A percentile compares a stretch with the other conserved stretches of the same genome.
These are phyloP conservation scores for Hypselothyrea guttata DNA, from an alignment of 2,888 invertebrate genomes.

Conservation along the genomic window DNA sequence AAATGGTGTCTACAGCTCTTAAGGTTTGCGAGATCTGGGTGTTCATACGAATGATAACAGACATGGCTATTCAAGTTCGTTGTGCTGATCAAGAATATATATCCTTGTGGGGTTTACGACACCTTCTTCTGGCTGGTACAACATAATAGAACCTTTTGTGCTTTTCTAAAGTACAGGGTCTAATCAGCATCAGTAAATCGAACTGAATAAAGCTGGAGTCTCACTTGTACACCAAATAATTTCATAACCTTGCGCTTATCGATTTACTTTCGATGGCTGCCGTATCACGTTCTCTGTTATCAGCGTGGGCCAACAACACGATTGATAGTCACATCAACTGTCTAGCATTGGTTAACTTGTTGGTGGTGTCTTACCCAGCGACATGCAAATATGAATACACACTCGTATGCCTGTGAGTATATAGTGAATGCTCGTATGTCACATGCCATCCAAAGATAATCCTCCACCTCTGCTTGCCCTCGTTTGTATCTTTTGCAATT, in stretches of 20 bases:
- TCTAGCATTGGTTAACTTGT: constrained; percentile 24
- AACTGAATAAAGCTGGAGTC: not conserved
- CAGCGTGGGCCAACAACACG: constrained; percentile 34
- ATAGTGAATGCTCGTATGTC: constrained; percentile 3
- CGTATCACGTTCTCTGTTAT: constrained; percentile 34
- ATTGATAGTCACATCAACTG: constrained; percentile 47
- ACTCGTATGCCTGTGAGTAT: not conserved
- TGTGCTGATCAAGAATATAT: too few relatives aligned
- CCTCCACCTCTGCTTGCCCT: not conserved
- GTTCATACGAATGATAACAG: too few relatives aligned
- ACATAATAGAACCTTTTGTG: too few relatives aligned
- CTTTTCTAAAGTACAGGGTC: too few relatives aligned
- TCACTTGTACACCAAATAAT: not conserved
- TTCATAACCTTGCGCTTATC: constrained; percentile 12
- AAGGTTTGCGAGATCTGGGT: too few relatives aligned
- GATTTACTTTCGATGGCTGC: constrained; percentile 36
- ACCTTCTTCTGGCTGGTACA: too few relatives aligned
- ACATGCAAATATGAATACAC: not conserved
- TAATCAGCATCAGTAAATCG: too few relatives aligned
- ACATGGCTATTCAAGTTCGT: too few relatives aligned
- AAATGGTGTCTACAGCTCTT: too few relatives aligned
- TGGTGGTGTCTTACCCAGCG: not conserved
- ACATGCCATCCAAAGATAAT: constrained; percentile 2
- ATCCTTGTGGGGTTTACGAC: too few relatives aligned
- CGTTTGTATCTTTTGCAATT: too few relatives aligned